Conservation (phyloP, 2,797 vertebrate species). For the Otus scops region DNA sequence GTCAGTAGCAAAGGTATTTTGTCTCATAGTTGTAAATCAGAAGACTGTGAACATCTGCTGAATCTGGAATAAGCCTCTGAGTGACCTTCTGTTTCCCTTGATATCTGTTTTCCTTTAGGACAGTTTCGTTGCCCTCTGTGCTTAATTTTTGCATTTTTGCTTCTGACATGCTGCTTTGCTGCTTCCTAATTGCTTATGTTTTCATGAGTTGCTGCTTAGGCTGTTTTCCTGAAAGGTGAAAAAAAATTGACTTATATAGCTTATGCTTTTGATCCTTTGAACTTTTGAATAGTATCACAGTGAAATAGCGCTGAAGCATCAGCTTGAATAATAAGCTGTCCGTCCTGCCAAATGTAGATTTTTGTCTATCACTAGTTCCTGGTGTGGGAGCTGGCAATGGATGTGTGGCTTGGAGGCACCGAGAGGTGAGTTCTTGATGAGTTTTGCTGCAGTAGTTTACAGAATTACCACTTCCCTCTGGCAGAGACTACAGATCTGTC, state of each 20-base stretch:
- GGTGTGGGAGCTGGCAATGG: neutral
- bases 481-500: neutral
- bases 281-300: neutral
- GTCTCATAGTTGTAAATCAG: neutral
- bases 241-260: neutral
- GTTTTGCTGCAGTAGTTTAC: neutral
- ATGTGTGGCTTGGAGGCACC: neutral
- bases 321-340: neutral
- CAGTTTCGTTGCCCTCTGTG: neutral
- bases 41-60: neutral
- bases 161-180: neutral
- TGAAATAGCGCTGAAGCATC: neutral
- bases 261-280: neutral
- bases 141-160: neutral
- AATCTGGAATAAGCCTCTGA: neutral
- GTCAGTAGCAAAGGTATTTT: neutral
- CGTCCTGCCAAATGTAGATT: neutral
- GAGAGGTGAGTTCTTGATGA: neutral
- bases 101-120: neutral
- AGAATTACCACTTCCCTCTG: neutral
- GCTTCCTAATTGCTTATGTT: neutral
- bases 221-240: neutral
- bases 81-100: conserved; percentile 1
- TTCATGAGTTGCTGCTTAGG: neutral
- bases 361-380: neutral